Evolutionary conservation across 23 tunicate genomes (phyloP).

Genomic region (Corella eumyota): DNA sequence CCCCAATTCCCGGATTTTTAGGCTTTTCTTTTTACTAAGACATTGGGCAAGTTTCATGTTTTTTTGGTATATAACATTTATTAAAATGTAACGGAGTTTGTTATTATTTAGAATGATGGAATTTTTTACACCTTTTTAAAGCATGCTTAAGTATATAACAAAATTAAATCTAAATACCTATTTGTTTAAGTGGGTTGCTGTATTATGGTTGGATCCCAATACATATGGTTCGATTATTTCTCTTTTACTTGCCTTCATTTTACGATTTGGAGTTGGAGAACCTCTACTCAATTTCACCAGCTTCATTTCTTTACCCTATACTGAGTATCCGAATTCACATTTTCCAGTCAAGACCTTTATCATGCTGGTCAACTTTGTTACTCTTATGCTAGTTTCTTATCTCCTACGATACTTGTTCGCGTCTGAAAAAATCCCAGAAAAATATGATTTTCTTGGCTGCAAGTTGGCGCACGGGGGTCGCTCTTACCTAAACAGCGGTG

Average conservation of each 20-base stretch:
- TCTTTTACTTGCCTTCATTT: slow-evolving; percentile 30
- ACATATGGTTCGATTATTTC: slow-evolving; percentile 58
- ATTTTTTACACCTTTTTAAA: too few species aligned
- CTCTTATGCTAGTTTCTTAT: slow-evolving; percentile 23
- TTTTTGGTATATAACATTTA: too few species aligned
- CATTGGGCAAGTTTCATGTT: too few species aligned
- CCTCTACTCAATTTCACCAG: slow-evolving; percentile 24
- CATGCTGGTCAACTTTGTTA: slow-evolving; percentile 21
- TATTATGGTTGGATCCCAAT: slow-evolving; percentile 54
- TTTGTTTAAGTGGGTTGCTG: slow-evolving; percentile 49
- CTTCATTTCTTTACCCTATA: slow-evolving; percentile 51
- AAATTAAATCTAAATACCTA: too few species aligned
- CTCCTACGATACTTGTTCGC: slow-evolving; percentile 10
- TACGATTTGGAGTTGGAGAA: slow-evolving; percentile 68
- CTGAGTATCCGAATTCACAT: too few species aligned
- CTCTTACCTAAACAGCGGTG: too few species aligned
- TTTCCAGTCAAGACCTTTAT: slow-evolving; percentile 63
- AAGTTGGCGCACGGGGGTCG: slow-evolving; percentile 51
- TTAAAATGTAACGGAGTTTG: too few species aligned
- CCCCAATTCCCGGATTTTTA: too few species aligned
- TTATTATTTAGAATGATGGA: too few species aligned
- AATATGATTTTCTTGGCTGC: slow-evolving; percentile 40
- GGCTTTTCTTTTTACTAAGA: too few species aligned
- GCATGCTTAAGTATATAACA: too few species aligned
- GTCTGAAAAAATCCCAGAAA: slow-evolving; percentile 9